Conservation (phyloP, 2,888 invertebrate genomes). For the Rotaria sp. region DNA sequence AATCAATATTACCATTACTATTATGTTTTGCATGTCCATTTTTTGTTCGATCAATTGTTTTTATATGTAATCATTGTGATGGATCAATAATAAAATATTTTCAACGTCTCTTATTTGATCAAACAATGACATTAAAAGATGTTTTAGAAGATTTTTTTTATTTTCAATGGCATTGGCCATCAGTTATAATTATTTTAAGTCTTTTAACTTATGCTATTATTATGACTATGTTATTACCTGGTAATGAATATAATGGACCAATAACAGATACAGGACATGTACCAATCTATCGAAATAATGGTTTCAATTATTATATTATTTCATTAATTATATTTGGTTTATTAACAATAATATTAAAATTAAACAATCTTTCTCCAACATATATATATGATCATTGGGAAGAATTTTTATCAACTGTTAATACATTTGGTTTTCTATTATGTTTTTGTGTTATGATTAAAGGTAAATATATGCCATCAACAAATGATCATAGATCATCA, state of each 20-base stretch:
- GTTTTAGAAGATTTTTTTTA: not conserved
- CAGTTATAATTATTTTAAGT: conserved; percentile 29
- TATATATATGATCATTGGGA: conserved; percentile 57
- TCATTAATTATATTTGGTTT: conserved; percentile 52
- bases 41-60: conserved; percentile 7
- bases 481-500: conserved; percentile 51
- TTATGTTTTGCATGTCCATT: conserved; percentile 9
- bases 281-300: conserved; percentile 58
- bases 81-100: not conserved
- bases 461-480: conserved; percentile 51
- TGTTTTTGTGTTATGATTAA: conserved; percentile 55
- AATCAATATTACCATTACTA: not conserved
- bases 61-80: not conserved
- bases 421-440: conserved; percentile 55
- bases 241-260: conserved; percentile 56
- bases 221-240: conserved; percentile 55
- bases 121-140: conserved; percentile 24
- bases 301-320: conserved; percentile 57
- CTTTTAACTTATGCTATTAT: conserved; percentile 54
- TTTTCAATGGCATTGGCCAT: conserved; percentile 14
- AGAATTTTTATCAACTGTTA: conserved; percentile 56
- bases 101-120: not conserved
- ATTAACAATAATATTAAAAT: conserved; percentile 49
- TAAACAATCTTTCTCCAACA: conserved; percentile 48
- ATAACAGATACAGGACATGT: conserved; percentile 57